Evolutionary conservation across 2,888 invertebrate genomes (phyloP).

Genomic region (Sylvicola cinctus): DNA sequence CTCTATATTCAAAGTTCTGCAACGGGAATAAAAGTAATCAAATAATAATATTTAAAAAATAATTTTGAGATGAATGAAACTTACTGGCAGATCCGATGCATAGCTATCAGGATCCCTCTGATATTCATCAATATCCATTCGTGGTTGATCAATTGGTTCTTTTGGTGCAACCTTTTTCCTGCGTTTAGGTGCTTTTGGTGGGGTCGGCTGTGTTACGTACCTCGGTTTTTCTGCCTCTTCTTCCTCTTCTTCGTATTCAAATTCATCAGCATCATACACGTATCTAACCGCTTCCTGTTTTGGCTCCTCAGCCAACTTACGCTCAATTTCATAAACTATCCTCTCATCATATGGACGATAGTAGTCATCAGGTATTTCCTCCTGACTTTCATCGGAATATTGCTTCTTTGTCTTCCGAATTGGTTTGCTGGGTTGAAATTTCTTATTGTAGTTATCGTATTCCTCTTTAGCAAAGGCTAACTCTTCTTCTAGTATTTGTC

Average conservation of each 20-base stretch:
- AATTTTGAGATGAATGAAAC: no score
- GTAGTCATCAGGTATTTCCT: constrained; percentile 19
- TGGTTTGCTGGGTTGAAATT: constrained; percentile 26
- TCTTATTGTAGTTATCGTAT: constrained; percentile 17
- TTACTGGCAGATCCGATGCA: no score
- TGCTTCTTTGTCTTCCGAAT: constrained; percentile 28
- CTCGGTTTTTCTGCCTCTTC: constrained; percentile 2
- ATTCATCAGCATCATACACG: constrained; percentile 5
- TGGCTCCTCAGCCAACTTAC: constrained; percentile 32
- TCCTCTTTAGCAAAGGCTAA: no score
- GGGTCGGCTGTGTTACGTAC: constrained; percentile 11
- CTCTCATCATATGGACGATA: constrained; percentile 24
- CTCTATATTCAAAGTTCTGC: constrained; percentile 42
- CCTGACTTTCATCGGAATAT: constrained; percentile 24
- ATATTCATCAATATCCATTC: no score
- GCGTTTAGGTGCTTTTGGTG: constrained; percentile 23
- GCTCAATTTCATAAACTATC: constrained; percentile 22
- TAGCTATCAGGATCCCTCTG: no score
- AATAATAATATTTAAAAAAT: no score
- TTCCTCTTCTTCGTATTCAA: no score
- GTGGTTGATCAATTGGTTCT: no score
- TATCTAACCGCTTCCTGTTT: constrained; percentile 24
- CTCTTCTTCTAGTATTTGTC: constrained; percentile 4
- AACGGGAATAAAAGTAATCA: constrained; percentile 13
- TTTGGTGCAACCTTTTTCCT: constrained; percentile 19